Evolutionary conservation across 2,797 vertebrate genomes (phyloP).

Genomic region (Pelochelys cantorii): DNA sequence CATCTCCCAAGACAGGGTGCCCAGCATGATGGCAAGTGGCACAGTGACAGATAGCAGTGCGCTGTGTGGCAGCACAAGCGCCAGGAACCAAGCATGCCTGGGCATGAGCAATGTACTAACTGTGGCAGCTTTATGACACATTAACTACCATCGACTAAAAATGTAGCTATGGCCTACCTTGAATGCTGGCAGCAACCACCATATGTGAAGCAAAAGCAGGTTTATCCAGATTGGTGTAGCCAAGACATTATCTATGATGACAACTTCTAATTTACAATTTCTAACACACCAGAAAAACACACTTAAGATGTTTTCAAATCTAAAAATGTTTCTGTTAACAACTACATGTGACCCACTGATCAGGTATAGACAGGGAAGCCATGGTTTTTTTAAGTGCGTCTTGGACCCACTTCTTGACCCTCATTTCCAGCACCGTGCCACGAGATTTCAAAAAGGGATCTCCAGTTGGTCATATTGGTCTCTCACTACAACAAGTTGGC

Average conservation of each 20-base stretch:
- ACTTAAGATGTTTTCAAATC: not conserved
- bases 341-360: fast-evolving
- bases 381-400: not conserved
- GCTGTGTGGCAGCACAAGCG: too few relatives aligned
- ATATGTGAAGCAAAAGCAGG: not conserved
- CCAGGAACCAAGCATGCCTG: too few relatives aligned
- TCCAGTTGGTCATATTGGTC: not conserved
- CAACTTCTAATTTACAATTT: not conserved
- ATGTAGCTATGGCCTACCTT: not conserved
- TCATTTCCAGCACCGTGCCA: not conserved
- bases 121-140: too few relatives aligned
- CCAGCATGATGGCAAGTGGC: too few relatives aligned
- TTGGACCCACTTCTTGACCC: not conserved
- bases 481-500: not conserved
- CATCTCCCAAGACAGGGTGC: too few relatives aligned
- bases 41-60: too few relatives aligned
- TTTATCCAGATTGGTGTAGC: not conserved
- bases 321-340: not conserved
- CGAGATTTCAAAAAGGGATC: not conserved
- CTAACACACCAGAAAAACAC: not conserved
- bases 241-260: not conserved
- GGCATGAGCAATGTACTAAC: too few relatives aligned
- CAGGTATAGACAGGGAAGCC: not conserved
- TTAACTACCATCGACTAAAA: not conserved
- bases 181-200: not conserved